phyloP scores from a whole-genome alignment of 2,888 invertebrate species.

The Napeogenes sylphis region DNA sequence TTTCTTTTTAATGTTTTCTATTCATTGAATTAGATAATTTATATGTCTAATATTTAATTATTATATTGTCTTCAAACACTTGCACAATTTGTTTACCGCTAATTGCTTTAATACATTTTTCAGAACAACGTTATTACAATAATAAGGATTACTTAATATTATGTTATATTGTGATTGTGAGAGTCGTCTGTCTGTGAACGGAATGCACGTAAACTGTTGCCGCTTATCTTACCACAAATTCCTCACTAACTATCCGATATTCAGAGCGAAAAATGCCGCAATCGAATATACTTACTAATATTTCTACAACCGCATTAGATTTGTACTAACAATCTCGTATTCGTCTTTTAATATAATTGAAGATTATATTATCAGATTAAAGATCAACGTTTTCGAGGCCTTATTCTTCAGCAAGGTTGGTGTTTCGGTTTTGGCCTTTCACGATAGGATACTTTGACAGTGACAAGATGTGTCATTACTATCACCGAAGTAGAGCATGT shows the following conservation, averaged over 20 bases:
- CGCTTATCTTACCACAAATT: slow-evolving; percentile 18
- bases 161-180: slow-evolving; percentile 5
- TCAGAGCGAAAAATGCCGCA: slow-evolving; percentile 10
- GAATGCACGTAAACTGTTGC: slow-evolving; percentile 12
- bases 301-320: background rate
- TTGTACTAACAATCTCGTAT: background rate
- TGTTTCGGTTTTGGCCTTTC: slow-evolving; percentile 17
- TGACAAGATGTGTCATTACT: slow-evolving; percentile 16
- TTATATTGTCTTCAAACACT: background rate
- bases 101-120: background rate
- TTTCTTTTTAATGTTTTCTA: background rate
- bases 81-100: too few species aligned
- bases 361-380: background rate
- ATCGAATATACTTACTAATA: background rate
- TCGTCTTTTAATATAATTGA: too few species aligned
- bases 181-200: slow-evolving; percentile 3
- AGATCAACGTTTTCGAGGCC: background rate
- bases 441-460: slow-evolving; percentile 8
- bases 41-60: background rate
- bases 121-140: too few species aligned
- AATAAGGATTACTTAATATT: too few species aligned
- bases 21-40: background rate
- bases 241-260: slow-evolving; percentile 5
- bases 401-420: slow-evolving; percentile 10
- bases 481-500: slow-evolving; percentile 18